Percentiles rank a stretch among this genome's conserved stretches.
Evolutionary conservation across 1,140 invertebrate species (phyloP).

Genomic region (Pollicipes pollicipes): DNA sequence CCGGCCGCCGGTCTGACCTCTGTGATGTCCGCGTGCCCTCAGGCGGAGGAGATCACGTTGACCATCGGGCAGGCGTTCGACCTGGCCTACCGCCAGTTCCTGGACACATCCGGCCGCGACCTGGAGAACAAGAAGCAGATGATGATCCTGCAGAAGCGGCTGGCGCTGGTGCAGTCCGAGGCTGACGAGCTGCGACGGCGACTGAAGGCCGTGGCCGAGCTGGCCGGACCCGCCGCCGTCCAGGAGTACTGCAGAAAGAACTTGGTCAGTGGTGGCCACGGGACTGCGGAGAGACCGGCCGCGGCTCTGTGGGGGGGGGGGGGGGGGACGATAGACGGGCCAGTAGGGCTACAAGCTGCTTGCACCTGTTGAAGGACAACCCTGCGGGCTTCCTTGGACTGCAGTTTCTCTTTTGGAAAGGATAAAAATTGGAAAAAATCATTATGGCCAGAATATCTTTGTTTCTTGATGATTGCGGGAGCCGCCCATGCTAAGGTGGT

Average conservation of each 20-base stretch:
- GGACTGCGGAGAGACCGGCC: neutral
- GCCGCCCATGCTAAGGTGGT: too few relatives aligned
- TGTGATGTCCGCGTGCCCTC: slow-evolving; percentile 18
- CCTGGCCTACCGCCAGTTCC: slow-evolving; percentile 68
- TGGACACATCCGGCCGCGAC: slow-evolving; percentile 57
- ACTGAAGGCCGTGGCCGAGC: neutral
- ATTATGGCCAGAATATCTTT: too few relatives aligned
- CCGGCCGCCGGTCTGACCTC: too few relatives aligned
- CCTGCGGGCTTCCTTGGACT: too few relatives aligned
- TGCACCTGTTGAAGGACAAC: too few relatives aligned
- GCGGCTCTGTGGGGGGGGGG: too few relatives aligned
- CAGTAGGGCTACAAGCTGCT: too few relatives aligned
- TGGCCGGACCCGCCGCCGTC: neutral
- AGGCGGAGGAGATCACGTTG: slow-evolving; percentile 85
- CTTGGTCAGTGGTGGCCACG: neutral
- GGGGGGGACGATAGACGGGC: too few relatives aligned
- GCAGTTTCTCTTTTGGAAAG: too few relatives aligned
- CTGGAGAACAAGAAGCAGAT: slow-evolving; percentile 49
- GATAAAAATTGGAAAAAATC: too few relatives aligned
- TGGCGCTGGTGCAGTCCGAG: slow-evolving; percentile 24
- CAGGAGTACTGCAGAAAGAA: neutral
- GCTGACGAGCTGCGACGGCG: neutral
- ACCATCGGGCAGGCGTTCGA: slow-evolving; percentile 96
- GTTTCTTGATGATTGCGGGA: too few relatives aligned
- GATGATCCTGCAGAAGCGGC: slow-evolving; percentile 50